A percentile compares a stretch with the other conserved stretches of the same genome.
Conservation (phyloP, 1,140 invertebrate species). For the Marisa cornuarietis region DNA sequence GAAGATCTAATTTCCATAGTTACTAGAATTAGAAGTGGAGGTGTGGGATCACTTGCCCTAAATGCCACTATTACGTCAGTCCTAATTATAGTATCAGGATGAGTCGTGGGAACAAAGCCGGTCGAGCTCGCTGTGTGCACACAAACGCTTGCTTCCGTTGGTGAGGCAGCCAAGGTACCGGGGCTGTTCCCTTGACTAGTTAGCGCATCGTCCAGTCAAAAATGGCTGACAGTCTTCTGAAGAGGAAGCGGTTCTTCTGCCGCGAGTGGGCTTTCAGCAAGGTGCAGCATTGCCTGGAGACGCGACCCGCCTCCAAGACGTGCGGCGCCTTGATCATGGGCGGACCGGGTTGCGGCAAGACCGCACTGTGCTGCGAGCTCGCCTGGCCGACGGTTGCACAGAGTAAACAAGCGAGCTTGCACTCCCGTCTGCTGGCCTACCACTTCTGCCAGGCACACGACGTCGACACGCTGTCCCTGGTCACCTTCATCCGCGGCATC, state of each 20-base stretch:
- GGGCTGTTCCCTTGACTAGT: not conserved
- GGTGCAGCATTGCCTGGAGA: conserved; percentile 87
- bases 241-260: conserved; percentile 72
- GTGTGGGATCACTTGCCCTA: too few species aligned
- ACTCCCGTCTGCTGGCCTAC: conserved; percentile 56
- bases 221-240: conserved; percentile 56
- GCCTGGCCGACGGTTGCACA: conserved; percentile 77
- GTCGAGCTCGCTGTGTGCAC: not conserved
- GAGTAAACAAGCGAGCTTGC: conserved; percentile 54
- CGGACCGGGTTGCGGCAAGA: conserved; percentile 86
- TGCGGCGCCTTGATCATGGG: conserved; percentile 86
- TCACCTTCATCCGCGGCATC: conserved; percentile 83
- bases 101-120: not conserved
- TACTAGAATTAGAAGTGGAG: too few species aligned
- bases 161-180: not conserved
- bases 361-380: conserved; percentile 81
- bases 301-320: conserved; percentile 61
- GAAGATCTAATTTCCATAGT: too few species aligned
- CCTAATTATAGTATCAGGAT: not conserved
- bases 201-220: not conserved
- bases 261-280: conserved; percentile 96
- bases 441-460: conserved; percentile 70
- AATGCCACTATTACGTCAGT: not conserved
- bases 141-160: not conserved
- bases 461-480: conserved; percentile 75